Percentiles rank a stretch among this genome's conserved stretches.
phyloP scores from a whole-genome alignment of 2,113 vertebrate species.

The Arothron firmamentum region DNA sequence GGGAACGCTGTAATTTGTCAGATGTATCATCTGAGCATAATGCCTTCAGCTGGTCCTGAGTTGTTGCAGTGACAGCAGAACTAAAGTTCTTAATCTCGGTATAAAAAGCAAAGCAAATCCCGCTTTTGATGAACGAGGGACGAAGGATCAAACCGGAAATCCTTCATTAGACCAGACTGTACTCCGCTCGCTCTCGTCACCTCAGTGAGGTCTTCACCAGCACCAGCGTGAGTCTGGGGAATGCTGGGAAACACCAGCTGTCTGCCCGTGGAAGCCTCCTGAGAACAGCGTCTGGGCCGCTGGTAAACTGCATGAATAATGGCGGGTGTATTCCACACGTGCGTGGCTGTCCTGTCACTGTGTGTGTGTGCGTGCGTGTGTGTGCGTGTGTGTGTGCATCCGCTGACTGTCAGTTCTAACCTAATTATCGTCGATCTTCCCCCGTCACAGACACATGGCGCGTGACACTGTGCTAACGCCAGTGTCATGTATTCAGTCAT shows the following conservation, averaged over 20 bases:
- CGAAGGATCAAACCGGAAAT: neutral
- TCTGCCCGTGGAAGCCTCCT: neutral
- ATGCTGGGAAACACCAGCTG: neutral
- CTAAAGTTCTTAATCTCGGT: neutral
- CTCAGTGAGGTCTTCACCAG: neutral
- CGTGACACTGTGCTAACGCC: slow-evolving; percentile 19
- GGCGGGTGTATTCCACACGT: neutral
- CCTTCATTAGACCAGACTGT: neutral
- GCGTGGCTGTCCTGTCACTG: neutral
- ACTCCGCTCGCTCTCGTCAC: neutral
- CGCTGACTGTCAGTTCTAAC: slow-evolving; percentile 4
- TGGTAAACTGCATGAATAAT: neutral
- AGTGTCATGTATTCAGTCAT: slow-evolving; percentile 17
- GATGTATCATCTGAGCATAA: too few species aligned
- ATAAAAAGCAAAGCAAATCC: neutral
- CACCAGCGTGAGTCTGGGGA: neutral
- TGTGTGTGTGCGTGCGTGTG: neutral
- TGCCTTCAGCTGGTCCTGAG: too few species aligned
- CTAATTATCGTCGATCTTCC: slow-evolving; percentile 13
- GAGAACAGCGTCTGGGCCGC: too few species aligned
- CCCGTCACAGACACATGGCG: neutral
- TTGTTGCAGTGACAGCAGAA: neutral
- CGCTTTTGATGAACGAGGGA: slow-evolving; percentile 1
- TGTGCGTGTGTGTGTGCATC: too few species aligned
- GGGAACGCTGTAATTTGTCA: too few species aligned